A percentile compares a stretch with the other conserved stretches of the same genome.
Conservation (phyloP, 2,113 vertebrate species). For the Gambusia affinis region DNA sequence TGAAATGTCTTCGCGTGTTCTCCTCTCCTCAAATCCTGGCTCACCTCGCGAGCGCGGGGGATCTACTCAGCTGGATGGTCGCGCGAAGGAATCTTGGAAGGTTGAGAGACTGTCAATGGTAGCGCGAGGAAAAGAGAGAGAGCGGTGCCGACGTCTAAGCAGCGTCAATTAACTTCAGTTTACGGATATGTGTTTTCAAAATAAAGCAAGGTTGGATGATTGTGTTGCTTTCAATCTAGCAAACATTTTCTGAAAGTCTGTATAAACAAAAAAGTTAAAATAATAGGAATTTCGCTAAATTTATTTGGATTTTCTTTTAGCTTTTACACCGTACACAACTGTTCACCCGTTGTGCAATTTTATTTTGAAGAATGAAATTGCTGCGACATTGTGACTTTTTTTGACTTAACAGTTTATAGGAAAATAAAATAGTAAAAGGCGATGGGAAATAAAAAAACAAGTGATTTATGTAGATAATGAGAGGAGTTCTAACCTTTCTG, state of each 20-base stretch:
- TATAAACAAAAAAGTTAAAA: too few relatives aligned
- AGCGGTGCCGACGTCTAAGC: background rate
- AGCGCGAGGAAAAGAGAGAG: background rate
- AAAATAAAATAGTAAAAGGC: background rate
- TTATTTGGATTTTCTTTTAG: rapidly evolving
- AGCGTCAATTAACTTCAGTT: background rate
- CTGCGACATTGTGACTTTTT: background rate
- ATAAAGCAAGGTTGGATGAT: background rate
- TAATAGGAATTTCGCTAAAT: rapidly evolving
- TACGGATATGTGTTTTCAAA: constrained; percentile 26
- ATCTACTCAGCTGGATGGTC: constrained; percentile 18
- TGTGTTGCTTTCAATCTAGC: background rate
- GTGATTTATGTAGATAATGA: background rate
- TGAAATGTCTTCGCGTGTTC: constrained; percentile 48
- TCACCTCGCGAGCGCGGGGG: constrained; percentile 26
- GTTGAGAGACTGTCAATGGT: constrained; percentile 35
- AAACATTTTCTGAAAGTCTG: rapidly evolving
- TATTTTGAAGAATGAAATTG: constrained; percentile 19
- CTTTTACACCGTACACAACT: rapidly evolving
- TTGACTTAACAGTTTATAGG: constrained; percentile 15
- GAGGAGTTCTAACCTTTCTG: background rate
- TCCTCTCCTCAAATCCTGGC: constrained; percentile 54
- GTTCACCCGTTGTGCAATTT: background rate
- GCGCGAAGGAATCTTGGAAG: constrained; percentile 1
- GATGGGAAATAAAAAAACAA: background rate